These are phyloP conservation scores for Pristiophorus japonicus DNA, from an alignment of 2,113 vertebrate genomes.

Conservation along the genomic window DNA sequence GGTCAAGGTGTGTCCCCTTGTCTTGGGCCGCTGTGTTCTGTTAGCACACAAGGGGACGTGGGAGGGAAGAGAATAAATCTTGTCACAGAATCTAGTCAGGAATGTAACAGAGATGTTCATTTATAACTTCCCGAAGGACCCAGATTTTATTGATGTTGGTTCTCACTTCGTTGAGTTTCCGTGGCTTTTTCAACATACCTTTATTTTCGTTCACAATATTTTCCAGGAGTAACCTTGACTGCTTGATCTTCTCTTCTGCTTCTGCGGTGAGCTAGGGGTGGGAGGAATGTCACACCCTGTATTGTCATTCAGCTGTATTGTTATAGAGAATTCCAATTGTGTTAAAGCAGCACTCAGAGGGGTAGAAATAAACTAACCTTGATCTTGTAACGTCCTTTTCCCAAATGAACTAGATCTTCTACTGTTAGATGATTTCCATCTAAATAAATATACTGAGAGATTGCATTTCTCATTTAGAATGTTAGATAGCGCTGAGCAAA, in stretches of 20 bases:
- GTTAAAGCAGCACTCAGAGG: background rate
- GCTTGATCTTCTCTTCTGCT: conserved; percentile 75
- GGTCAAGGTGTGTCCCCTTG: background rate
- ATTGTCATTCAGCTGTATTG: background rate
- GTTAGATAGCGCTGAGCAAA: background rate
- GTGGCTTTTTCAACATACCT: conserved; percentile 52
- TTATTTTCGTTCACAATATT: conserved; percentile 85
- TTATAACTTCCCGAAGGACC: background rate
- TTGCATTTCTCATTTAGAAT: conserved; percentile 23
- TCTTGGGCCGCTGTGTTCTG: background rate
- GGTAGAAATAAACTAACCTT: conserved; percentile 60
- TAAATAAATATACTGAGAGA: conserved; percentile 69
- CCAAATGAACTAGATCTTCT: conserved; percentile 79
- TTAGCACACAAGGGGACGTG: background rate
- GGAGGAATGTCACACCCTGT: background rate
- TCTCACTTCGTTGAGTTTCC: background rate
- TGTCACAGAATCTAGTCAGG: background rate
- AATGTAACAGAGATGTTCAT: background rate
- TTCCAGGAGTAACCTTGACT: conserved; percentile 85
- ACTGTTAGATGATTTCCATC: conserved; percentile 84
- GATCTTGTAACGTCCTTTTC: conserved; percentile 85
- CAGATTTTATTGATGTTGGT: background rate
- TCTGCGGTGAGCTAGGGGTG: conserved; percentile 67
- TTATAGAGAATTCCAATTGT: background rate
- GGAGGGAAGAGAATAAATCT: background rate